Conservation (phyloP, 2,797 vertebrate species). For the Champsocephalus gunnari region DNA sequence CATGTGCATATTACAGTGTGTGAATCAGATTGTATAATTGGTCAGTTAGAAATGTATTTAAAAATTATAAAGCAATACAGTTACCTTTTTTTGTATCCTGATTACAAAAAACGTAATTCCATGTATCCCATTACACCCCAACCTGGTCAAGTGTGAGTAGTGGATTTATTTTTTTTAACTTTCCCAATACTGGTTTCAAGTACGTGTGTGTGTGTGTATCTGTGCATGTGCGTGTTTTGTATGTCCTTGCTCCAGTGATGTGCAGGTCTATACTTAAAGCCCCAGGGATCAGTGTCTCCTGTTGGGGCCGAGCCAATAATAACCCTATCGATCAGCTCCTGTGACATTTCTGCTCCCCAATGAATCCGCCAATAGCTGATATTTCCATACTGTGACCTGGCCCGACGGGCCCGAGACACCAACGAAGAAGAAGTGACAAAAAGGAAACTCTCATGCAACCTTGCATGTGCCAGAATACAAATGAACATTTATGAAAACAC, state of each 20-base stretch:
- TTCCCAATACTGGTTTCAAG: not conserved
- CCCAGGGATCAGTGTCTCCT: constrained; percentile 44
- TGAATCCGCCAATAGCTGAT: constrained; percentile 69
- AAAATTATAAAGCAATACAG: no score
- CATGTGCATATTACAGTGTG: no score
- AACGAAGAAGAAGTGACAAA: constrained; percentile 33
- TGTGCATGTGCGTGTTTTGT: constrained; percentile 2
- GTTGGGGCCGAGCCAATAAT: constrained; percentile 62
- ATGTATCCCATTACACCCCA: no score
- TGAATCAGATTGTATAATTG: no score
- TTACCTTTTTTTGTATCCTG: no score
- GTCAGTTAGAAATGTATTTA: no score
- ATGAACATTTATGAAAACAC: not conserved
- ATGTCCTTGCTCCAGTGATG: constrained; percentile 11
- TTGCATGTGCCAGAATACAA: not conserved
- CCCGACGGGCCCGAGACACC: constrained; percentile 19
- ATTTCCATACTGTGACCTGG: constrained; percentile 64
- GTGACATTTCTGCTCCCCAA: constrained; percentile 74
- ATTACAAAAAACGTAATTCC: no score
- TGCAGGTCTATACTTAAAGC: constrained; percentile 42
- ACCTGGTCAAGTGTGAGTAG: no score
- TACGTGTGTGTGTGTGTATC: not conserved
- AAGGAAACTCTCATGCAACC: not conserved
- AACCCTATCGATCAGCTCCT: constrained; percentile 71
- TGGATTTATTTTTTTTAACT: not conserved